phyloP scores from a whole-genome alignment of 2,797 vertebrate species.

The Sylvilagus floridanus region DNA sequence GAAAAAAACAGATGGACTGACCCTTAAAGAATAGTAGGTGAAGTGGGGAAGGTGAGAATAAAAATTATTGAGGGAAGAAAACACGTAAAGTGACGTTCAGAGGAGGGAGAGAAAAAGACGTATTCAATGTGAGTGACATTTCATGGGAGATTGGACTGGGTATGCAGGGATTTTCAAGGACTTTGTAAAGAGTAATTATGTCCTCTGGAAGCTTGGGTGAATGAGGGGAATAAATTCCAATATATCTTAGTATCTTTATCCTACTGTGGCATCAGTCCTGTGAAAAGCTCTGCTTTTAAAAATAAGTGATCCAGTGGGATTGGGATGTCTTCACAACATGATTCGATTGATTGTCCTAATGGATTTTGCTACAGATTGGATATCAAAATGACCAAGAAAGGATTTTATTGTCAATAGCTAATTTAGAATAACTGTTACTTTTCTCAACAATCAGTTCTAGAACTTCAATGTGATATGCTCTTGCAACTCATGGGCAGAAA shows the following conservation, averaged over 20 bases:
- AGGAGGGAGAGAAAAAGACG: not conserved
- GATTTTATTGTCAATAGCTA: constrained; percentile 61
- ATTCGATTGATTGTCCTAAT: constrained; percentile 60
- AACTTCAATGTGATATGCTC: constrained; percentile 23
- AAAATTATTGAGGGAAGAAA: not conserved
- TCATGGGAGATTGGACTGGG: not conserved
- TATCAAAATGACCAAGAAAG: constrained; percentile 67
- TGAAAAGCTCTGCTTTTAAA: constrained; percentile 55
- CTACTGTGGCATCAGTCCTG: constrained; percentile 57
- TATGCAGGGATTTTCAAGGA: constrained; percentile 36
- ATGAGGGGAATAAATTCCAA: constrained; percentile 59
- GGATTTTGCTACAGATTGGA: constrained; percentile 66
- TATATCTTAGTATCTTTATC: constrained; percentile 64
- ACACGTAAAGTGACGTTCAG: not conserved
- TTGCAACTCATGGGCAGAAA: not conserved
- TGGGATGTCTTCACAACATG: constrained; percentile 45
- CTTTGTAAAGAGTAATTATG: constrained; percentile 52
- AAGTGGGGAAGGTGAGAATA: not conserved
- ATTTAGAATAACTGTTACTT: constrained; percentile 59
- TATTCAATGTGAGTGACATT: not conserved
- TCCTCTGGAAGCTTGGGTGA: constrained; percentile 33
- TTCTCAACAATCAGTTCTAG: constrained; percentile 53
- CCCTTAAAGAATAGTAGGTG: not conserved
- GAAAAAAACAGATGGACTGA: not conserved
- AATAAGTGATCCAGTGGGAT: constrained; percentile 49